Evolutionary conservation across 2,888 invertebrate species (phyloP).

Genomic region (Pristionchus arcanus): DNA sequence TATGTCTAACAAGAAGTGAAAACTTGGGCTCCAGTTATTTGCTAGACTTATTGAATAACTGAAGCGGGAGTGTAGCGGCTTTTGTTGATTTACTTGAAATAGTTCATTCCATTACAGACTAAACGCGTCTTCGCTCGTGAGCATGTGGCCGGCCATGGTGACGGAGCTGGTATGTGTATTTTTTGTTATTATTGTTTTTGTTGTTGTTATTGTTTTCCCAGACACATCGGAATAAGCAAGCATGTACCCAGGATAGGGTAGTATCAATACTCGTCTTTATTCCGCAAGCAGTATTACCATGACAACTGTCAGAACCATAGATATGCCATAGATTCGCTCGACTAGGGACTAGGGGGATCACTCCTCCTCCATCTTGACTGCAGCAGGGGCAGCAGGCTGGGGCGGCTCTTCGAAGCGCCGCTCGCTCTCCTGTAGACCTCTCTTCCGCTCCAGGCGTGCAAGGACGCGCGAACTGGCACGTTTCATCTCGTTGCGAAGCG

Average conservation of each 20-base stretch:
- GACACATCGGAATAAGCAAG: too few relatives aligned
- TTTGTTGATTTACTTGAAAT: neutral
- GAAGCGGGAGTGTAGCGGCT: neutral
- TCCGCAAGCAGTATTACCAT: too few relatives aligned
- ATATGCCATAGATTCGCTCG: too few relatives aligned
- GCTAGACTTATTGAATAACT: neutral
- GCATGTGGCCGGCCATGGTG: constrained; percentile 93
- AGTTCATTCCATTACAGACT: constrained; percentile 2
- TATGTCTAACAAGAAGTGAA: too few relatives aligned
- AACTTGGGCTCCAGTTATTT: too few relatives aligned
- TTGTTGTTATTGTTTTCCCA: neutral
- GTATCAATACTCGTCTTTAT: too few relatives aligned
- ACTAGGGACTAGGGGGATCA: too few relatives aligned
- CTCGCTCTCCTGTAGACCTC: neutral
- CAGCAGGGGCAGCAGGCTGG: too few relatives aligned
- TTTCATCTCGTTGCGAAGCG: neutral
- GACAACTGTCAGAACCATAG: too few relatives aligned
- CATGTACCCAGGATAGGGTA: too few relatives aligned
- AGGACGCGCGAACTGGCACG: neutral
- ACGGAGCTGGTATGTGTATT: constrained; percentile 86
- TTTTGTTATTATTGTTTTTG: neutral
- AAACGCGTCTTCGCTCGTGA: constrained; percentile 89
- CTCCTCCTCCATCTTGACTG: too few relatives aligned
- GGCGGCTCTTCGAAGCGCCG: too few relatives aligned
- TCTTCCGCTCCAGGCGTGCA: neutral